Conservation (phyloP, 2,797 vertebrate genomes). For the Danio aesculapii region DNA sequence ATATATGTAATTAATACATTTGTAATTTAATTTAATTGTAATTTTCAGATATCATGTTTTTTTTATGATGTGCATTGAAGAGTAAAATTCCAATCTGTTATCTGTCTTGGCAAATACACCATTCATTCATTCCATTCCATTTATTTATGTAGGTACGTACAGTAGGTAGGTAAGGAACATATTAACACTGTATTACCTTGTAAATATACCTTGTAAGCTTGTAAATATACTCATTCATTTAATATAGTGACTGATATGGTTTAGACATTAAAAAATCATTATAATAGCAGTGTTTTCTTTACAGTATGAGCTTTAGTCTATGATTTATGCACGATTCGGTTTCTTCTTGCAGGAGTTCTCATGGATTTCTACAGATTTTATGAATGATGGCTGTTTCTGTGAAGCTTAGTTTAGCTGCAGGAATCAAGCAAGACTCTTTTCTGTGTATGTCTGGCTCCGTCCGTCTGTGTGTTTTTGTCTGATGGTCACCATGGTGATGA, state of each 20-base stretch:
- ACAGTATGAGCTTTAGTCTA: neutral
- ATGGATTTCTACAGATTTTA: neutral
- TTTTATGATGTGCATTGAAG: too few relatives aligned
- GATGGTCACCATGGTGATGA: slow-evolving; percentile 23
- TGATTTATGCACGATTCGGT: neutral
- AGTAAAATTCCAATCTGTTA: too few relatives aligned
- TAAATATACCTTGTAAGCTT: too few relatives aligned
- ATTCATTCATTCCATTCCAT: too few relatives aligned
- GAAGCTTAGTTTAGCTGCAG: neutral
- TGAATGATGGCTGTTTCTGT: slow-evolving; percentile 2
- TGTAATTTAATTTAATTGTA: too few relatives aligned
- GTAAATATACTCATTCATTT: neutral
- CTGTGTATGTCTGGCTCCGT: neutral
- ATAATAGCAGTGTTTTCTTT: neutral
- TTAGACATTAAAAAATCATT: neutral
- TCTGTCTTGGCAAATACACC: too few relatives aligned
- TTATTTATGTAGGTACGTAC: too few relatives aligned
- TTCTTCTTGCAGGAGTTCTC: neutral
- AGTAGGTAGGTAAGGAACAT: too few relatives aligned
- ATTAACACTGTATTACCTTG: too few relatives aligned
- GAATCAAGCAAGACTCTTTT: neutral
- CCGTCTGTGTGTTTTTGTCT: neutral
- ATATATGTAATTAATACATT: too few relatives aligned
- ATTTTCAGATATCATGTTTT: too few relatives aligned
- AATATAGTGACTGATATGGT: neutral